phyloP scores from a whole-genome alignment of 2,113 vertebrate species.

The Caranx ignobilis region DNA sequence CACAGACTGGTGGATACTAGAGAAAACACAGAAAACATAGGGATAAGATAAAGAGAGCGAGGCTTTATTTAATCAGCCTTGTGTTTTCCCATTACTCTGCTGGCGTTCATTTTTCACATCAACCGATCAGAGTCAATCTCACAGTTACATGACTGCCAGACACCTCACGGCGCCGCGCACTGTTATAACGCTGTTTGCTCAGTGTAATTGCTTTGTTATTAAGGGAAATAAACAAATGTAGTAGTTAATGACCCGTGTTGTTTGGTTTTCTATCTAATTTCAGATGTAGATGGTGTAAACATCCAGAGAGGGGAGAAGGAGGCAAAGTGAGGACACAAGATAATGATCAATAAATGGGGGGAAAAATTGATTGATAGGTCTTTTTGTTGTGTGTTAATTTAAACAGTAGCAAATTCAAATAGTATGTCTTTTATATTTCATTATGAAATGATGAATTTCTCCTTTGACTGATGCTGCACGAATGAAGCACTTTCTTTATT shows the following conservation, averaged over 20 bases:
- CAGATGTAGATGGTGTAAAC: constrained; percentile 35
- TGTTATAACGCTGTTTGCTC: constrained; percentile 27
- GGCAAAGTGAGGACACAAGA: neutral
- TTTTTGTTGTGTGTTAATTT: neutral
- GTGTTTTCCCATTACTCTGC: constrained; percentile 51
- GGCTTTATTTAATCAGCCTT: constrained; percentile 61
- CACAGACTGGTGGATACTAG: constrained; percentile 15
- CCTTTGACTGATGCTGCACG: neutral
- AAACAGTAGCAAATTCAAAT: neutral
- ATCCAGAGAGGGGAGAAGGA: constrained; percentile 1
- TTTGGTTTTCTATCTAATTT: constrained; percentile 35
- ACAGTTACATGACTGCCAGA: constrained; percentile 6
- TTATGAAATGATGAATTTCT: neutral
- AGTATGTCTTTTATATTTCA: neutral
- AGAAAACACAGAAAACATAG: constrained; percentile 34
- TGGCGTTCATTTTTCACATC: constrained; percentile 45
- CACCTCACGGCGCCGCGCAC: neutral
- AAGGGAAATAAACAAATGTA: constrained; percentile 25
- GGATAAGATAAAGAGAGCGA: constrained; percentile 51
- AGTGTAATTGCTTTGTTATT: constrained; percentile 44
- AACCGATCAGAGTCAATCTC: constrained; percentile 31
- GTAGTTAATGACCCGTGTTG: constrained; percentile 29
- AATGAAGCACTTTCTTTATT: neutral
- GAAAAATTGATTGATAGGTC: neutral
- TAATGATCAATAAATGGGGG: neutral